A percentile compares a stretch with the other conserved stretches of the same genome.
phyloP scores from a whole-genome alignment of 2,888 invertebrate genomes.

The Dolomedes plantarius region DNA sequence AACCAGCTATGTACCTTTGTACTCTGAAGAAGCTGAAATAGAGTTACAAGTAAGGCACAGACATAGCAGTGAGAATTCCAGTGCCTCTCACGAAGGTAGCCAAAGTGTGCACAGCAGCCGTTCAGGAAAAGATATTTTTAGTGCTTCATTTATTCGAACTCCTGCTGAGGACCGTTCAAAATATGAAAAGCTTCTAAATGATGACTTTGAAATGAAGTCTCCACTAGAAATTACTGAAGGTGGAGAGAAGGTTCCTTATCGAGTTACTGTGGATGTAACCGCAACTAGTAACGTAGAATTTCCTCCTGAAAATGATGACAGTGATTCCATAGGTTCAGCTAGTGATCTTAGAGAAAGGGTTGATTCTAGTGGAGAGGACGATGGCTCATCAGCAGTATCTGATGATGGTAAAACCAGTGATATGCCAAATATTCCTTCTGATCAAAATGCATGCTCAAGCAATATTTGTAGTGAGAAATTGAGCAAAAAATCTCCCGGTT shows the following conservation, averaged over 20 bases:
- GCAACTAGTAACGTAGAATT: conserved; percentile 36
- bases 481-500: conserved; percentile 33
- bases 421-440: conserved; percentile 33
- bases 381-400: conserved; percentile 31
- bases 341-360: conserved; percentile 72
- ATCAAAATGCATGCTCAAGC: conserved; percentile 13
- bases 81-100: conserved; percentile 71
- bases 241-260: conserved; percentile 48
- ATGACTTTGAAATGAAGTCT: conserved; percentile 75
- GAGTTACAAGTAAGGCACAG: conserved; percentile 66
- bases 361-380: conserved; percentile 72
- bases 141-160: conserved; percentile 52
- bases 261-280: conserved; percentile 19
- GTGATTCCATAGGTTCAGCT: conserved; percentile 73
- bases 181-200: conserved; percentile 84
- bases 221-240: conserved; percentile 28
- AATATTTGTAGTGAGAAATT: conserved; percentile 38
- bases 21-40: conserved; percentile 69
- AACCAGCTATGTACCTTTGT: conserved; percentile 72
- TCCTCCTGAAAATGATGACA: conserved; percentile 61
- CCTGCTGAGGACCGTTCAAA: conserved; percentile 84
- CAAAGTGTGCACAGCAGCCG: conserved; percentile 71
- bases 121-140: conserved; percentile 68
- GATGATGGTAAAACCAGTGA: conserved; percentile 21
- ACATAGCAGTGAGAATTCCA: conserved; percentile 72